Percentiles rank a stretch among this genome's conserved stretches.
These are phyloP conservation scores for Cyrtonyx montezumae DNA, from an alignment of 2,113 vertebrate genomes.

Conservation along the genomic window DNA sequence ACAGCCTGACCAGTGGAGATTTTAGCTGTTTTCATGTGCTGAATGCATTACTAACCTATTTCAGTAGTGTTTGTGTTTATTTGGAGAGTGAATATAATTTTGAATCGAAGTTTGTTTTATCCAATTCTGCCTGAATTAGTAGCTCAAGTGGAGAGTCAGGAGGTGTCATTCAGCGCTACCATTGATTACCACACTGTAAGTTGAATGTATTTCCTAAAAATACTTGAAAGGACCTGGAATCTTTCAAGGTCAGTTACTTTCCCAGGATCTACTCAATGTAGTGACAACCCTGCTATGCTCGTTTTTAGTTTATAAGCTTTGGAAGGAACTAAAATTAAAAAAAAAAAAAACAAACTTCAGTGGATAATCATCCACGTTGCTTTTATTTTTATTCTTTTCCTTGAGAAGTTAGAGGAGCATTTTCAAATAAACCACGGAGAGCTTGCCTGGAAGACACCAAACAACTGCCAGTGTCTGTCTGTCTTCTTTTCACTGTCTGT, in stretches of 20 bases:
- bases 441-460: background rate
- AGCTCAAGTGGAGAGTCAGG: background rate
- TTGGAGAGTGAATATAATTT: background rate
- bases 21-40: background rate
- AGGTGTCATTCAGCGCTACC: background rate
- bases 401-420: background rate
- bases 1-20: background rate
- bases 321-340: background rate
- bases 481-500: background rate
- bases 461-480: background rate
- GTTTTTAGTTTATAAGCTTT: background rate
- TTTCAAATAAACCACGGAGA: background rate
- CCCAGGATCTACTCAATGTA: background rate
- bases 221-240: background rate
- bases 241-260: background rate
- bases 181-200: background rate
- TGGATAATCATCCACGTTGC: background rate
- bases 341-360: too few species aligned
- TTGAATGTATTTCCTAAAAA: background rate
- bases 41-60: background rate
- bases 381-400: background rate
- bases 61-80: background rate
- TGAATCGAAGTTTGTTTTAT: background rate
- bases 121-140: background rate
- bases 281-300: too few species aligned